Evolutionary conservation across 2,113 vertebrate genomes (phyloP).

Genomic region (Cyphomyrus plagiostoma): DNA sequence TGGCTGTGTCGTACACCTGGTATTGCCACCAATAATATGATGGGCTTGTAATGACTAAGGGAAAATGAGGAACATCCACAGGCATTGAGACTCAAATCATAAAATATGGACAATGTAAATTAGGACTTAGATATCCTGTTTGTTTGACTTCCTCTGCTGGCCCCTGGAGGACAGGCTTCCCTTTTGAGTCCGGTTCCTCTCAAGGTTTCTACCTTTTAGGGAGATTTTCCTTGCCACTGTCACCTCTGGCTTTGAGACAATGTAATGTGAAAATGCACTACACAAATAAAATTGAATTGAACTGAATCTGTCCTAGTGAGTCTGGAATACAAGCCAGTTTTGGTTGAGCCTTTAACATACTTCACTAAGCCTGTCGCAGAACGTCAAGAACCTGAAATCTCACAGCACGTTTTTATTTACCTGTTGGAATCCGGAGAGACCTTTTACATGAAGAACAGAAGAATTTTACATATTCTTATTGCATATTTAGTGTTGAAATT

Average conservation of each 20-base stretch:
- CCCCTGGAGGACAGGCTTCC: neutral
- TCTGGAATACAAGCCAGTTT: neutral
- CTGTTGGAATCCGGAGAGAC: neutral
- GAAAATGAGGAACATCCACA: neutral
- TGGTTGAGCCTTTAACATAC: neutral
- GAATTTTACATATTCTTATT: neutral
- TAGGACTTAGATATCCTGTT: neutral
- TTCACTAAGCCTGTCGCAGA: neutral
- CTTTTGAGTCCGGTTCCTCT: neutral
- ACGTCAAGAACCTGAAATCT: neutral
- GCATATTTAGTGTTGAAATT: neutral
- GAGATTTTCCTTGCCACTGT: neutral
- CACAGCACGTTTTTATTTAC: neutral
- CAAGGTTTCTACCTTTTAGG: neutral
- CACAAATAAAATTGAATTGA: neutral
- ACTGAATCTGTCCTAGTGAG: neutral
- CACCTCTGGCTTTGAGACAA: neutral
- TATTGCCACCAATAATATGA: neutral
- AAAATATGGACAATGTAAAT: neutral
- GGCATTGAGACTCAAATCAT: neutral
- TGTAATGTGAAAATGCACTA: neutral
- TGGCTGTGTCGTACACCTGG: neutral
- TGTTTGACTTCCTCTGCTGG: neutral
- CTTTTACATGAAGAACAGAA: neutral
- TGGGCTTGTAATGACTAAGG: neutral